phyloP scores from a whole-genome alignment of 2,797 vertebrate species.

The Zenarchopterus dispar region DNA sequence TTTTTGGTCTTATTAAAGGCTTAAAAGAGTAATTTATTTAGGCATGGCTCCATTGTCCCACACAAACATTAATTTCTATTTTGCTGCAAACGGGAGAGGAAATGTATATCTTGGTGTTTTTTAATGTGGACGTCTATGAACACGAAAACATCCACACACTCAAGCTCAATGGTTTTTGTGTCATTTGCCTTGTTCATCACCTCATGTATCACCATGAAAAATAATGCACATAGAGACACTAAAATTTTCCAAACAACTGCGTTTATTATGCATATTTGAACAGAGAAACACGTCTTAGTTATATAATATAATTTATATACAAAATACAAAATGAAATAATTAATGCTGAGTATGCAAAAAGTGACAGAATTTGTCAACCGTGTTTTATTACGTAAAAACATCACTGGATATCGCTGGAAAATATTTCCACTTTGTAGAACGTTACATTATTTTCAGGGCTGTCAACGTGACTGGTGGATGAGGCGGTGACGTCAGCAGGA shows the following conservation, averaged over 20 bases:
- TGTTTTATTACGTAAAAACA: constrained; percentile 12
- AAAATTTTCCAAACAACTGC: constrained; percentile 5
- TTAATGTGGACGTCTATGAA: too few relatives aligned
- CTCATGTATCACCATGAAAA: background rate
- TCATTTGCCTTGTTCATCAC: background rate
- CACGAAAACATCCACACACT: too few relatives aligned
- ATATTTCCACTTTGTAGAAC: constrained; percentile 26
- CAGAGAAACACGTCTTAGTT: constrained; percentile 41
- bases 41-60: too few relatives aligned
- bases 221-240: background rate
- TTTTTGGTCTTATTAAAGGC: too few relatives aligned
- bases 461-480: constrained; percentile 29
- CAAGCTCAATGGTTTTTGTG: too few relatives aligned
- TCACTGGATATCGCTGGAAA: constrained; percentile 6
- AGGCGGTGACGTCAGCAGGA: constrained; percentile 75
- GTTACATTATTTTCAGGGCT: constrained; percentile 6
- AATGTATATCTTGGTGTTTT: too few relatives aligned
- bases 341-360: constrained; percentile 15
- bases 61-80: too few relatives aligned
- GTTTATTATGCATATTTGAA: constrained; percentile 59
- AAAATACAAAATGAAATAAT: constrained; percentile 59
- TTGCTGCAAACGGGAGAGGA: too few relatives aligned
- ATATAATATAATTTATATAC: constrained; percentile 71
- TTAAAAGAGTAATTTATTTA: too few relatives aligned
- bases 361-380: constrained; percentile 1